These are phyloP conservation scores for Myrmecophaga tridactyla DNA, from an alignment of 2,113 vertebrate species.

Conservation along the genomic window DNA sequence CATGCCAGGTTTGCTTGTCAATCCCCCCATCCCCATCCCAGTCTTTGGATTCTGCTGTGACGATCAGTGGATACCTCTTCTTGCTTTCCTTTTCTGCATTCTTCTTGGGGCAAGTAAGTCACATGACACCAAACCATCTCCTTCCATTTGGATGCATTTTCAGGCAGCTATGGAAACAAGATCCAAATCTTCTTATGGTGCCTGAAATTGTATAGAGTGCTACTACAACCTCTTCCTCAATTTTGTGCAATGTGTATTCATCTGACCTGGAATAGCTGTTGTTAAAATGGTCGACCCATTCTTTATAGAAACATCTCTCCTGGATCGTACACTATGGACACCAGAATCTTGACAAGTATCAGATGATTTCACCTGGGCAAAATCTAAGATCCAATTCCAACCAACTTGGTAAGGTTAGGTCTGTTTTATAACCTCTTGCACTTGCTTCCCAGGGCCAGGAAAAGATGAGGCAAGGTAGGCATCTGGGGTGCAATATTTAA, in stretches of 20 bases:
- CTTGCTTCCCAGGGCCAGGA: not conserved
- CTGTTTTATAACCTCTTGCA: rapidly evolving
- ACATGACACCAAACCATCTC: not conserved
- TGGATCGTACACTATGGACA: rapidly evolving
- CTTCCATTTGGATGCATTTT: not conserved
- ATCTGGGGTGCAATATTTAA: rapidly evolving
- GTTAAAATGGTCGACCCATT: rapidly evolving
- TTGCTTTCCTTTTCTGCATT: not conserved
- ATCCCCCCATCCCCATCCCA: constrained; percentile 64
- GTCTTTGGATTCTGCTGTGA: constrained; percentile 44
- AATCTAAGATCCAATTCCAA: not conserved
- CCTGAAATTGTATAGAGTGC: not conserved
- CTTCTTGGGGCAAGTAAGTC: not conserved
- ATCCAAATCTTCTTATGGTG: not conserved
- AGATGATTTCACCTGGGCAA: not conserved
- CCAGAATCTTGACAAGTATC: not conserved
- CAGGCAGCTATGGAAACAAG: not conserved
- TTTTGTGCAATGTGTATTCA: rapidly evolving
- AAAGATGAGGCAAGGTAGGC: not conserved
- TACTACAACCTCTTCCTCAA: not conserved
- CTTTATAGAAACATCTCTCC: not conserved
- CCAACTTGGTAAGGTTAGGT: not conserved
- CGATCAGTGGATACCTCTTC: not conserved
- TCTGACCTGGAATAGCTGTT: not conserved
- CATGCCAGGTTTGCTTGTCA: constrained; percentile 64